These are phyloP conservation scores for Pseudococcus viburni DNA, from an alignment of 2,888 invertebrate genomes.

Conservation along the genomic window DNA sequence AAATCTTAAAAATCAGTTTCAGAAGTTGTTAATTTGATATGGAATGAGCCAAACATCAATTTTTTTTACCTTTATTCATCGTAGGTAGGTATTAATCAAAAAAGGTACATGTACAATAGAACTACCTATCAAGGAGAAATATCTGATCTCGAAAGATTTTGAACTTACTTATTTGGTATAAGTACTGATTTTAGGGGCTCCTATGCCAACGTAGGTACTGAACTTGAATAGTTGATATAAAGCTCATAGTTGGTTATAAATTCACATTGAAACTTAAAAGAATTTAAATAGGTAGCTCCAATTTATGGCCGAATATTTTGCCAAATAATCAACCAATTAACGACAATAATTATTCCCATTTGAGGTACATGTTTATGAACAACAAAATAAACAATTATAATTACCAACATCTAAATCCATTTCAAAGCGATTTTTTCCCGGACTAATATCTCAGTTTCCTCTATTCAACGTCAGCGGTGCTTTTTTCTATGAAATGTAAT, in stretches of 20 bases:
- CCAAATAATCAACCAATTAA: conserved; percentile 20
- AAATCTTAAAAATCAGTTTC: too few species aligned
- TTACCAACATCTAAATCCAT: neutral
- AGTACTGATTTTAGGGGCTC: too few species aligned
- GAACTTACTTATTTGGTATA: too few species aligned
- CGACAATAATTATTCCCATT: neutral
- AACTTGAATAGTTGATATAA: too few species aligned
- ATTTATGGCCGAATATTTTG: neutral
- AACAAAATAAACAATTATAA: neutral
- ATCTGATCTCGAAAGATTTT: too few species aligned
- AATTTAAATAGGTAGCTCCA: neutral
- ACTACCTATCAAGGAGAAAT: too few species aligned
- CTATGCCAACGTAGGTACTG: too few species aligned
- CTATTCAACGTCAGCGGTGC: neutral
- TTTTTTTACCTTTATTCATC: too few species aligned
- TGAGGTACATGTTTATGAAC: neutral
- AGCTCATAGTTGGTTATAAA: neutral
- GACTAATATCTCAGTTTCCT: neutral
- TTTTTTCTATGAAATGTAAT: neutral
- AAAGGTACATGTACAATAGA: too few species aligned
- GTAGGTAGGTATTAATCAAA: too few species aligned
- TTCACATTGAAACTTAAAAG: neutral
- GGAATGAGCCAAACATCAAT: too few species aligned
- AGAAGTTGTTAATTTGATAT: too few species aligned
- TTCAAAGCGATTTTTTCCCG: neutral